Base-by-base conservation (phyloP, 1,140 invertebrate species). In the Amyelois transitella region DNA sequence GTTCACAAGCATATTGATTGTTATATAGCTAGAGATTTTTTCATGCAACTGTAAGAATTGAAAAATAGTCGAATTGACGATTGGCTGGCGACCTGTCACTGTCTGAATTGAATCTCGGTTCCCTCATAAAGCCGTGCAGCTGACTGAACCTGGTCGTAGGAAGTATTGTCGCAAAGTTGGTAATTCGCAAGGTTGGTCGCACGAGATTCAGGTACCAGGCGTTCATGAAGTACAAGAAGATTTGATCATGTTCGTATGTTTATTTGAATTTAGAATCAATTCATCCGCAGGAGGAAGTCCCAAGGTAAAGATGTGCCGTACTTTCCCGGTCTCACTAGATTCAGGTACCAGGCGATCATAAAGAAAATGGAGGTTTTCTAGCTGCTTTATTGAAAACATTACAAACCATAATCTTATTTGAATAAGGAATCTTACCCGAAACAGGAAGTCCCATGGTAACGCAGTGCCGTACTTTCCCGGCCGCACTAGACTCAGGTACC, bases 221-320 rank as follows among this genome's bases (percentile, higher is more conserved):
- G 25, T 32, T 10, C 8, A 32, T 32, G 7, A 32, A 6, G 25
- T 28, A 28, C 25, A 6, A 28, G 25, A 8, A 2, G 7, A 28
- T 28, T 12, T n/a, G n/a, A n/a, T n/a, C n/a, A n/a, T n/a, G n/a
- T n/a, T n/a, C n/a, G n/a, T n/a, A n/a, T n/a, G n/a, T n/a, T n/a
- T n/a, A n/a, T n/a, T n/a, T n/a, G n/a, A n/a, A n/a, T n/a, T n/a
- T n/a, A n/a, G n/a, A n/a, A n/a, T n/a, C n/a, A n/a, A 28, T 28
- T 28, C 3, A 84, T 78, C 62, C 68, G 50, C 44, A 58, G 77
- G 0, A 74, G 19, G 51, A 80, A 80, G 50, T 66, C 63, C 71
- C 73, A 76, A 0, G 78, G 81, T 47, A 70, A 5, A 0, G 77
- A 58, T 17, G 71, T 67, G 18, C 78, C 77, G 44, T 75, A 80